Percentiles rank a stretch among this genome's conserved stretches.
These are phyloP conservation scores for Crematogaster levior DNA, from an alignment of 2,888 invertebrate genomes.

Conservation along the genomic window DNA sequence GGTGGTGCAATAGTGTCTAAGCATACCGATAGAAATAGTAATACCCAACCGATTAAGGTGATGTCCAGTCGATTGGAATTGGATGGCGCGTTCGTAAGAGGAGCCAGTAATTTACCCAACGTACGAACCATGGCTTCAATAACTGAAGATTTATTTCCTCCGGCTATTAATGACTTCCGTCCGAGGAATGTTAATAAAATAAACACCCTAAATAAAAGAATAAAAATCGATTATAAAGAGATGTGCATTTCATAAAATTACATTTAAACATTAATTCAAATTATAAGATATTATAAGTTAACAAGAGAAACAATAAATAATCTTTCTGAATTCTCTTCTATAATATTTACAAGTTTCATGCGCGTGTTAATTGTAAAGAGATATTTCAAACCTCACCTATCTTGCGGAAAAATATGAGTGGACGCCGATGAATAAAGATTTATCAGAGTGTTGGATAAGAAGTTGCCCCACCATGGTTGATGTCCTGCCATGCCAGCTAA, in stretches of 20 bases:
- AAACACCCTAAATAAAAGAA: constrained; percentile 91
- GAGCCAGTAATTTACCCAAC: constrained; percentile 87
- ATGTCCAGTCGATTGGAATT: constrained; percentile 79
- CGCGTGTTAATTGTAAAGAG: not conserved
- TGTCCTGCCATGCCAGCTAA: constrained; percentile 92
- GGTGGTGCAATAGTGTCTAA: constrained; percentile 86
- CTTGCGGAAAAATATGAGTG: constrained; percentile 93
- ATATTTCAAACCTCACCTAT: constrained; percentile 88
- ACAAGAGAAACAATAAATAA: not conserved
- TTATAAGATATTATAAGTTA: not conserved
- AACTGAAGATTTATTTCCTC: constrained; percentile 88
- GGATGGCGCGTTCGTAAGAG: constrained; percentile 83
- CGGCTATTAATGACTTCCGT: constrained; percentile 88
- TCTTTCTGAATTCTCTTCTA: not conserved
- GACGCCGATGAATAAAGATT: constrained; percentile 93
- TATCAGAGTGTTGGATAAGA: constrained; percentile 93
- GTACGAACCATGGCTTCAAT: constrained; percentile 89
- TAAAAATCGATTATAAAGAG: not conserved
- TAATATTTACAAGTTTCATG: not conserved
- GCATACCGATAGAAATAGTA: constrained; percentile 92
- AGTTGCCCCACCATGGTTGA: constrained; percentile 96
- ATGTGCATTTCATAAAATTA: not conserved
- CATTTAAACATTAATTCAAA: not conserved
- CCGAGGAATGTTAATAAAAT: constrained; percentile 95
- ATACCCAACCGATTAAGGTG: constrained; percentile 89